A percentile compares a stretch with the other conserved stretches of the same genome.
phyloP scores from a whole-genome alignment of 2,797 vertebrate genomes.

The Mormyrus proboscirostris region DNA sequence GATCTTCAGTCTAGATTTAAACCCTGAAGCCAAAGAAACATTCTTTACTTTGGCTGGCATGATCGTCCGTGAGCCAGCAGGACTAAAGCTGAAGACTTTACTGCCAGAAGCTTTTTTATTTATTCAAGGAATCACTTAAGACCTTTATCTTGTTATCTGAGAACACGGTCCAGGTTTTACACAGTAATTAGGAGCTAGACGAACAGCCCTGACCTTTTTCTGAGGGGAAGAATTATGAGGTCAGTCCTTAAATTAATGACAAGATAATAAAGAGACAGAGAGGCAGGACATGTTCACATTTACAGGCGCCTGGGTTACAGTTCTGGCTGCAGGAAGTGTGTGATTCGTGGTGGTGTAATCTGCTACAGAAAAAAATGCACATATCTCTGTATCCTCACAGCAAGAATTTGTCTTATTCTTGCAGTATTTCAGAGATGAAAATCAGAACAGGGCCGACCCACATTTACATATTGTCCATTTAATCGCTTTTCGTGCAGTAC shows the following conservation, averaged over 20 bases:
- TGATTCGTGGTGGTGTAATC: not conserved
- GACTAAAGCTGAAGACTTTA: not conserved
- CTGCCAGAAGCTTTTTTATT: not conserved
- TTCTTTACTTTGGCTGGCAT: not conserved
- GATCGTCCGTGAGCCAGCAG: not conserved
- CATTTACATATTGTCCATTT: not conserved
- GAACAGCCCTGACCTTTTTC: not conserved
- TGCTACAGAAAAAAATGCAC: not conserved
- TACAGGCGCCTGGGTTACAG: not conserved
- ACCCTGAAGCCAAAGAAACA: not conserved
- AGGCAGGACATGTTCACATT: not conserved
- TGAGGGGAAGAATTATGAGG: not conserved
- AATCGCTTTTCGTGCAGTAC: not conserved
- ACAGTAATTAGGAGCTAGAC: not conserved
- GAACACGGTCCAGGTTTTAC: not conserved
- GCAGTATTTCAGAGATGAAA: not conserved
- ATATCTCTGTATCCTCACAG: not conserved
- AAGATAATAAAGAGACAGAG: not conserved
- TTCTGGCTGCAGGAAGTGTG: not conserved
- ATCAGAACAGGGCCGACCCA: not conserved
- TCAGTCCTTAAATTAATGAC: not conserved
- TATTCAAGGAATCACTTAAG: not conserved
- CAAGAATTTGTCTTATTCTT: not conserved
- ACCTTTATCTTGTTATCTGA: slow-evolving; percentile 5
- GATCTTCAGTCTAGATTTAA: not conserved